phyloP scores from a whole-genome alignment of 2,797 vertebrate genomes.

The Crenuchus spilurus region DNA sequence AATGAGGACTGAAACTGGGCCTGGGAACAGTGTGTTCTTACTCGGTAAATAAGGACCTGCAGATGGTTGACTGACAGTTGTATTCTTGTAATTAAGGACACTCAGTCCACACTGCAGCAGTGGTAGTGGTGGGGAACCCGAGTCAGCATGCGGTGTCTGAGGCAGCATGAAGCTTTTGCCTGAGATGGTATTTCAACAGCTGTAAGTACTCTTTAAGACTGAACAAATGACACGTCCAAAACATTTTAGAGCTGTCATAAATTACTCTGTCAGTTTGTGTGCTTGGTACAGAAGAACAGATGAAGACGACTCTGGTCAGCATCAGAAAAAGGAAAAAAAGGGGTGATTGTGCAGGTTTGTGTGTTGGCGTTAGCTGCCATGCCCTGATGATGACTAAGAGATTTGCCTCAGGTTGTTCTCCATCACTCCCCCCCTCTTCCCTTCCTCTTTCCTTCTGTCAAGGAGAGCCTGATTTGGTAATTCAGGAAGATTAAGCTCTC shows the following conservation, averaged over 20 bases:
- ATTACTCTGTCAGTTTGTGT: not conserved
- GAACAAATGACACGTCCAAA: slow-evolving; percentile 27
- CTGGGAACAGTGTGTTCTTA: not conserved
- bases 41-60: not conserved
- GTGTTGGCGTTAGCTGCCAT: not conserved
- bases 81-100: slow-evolving; percentile 2
- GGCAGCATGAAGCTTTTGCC: slow-evolving; percentile 12
- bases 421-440: not conserved
- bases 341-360: not conserved
- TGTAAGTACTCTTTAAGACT: slow-evolving; percentile 1
- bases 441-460: not conserved
- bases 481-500: slow-evolving; percentile 18
- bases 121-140: slow-evolving; percentile 7
- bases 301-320: not conserved
- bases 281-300: not conserved
- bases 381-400: slow-evolving; percentile 26
- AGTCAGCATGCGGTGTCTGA: slow-evolving; percentile 1
- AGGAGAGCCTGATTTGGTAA: slow-evolving; percentile 2
- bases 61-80: not conserved
- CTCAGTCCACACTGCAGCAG: slow-evolving; percentile 10
- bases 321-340: too few relatives aligned
- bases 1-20: not conserved
- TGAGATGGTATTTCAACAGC: slow-evolving; percentile 12
- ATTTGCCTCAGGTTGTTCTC: slow-evolving; percentile 17
- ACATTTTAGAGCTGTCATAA: slow-evolving; percentile 15